Evolutionary conservation across 1,140 invertebrate genomes (phyloP), one percentile per base, ranked within the genome.

Genomic region (Drosophila mauritiana): DNA sequence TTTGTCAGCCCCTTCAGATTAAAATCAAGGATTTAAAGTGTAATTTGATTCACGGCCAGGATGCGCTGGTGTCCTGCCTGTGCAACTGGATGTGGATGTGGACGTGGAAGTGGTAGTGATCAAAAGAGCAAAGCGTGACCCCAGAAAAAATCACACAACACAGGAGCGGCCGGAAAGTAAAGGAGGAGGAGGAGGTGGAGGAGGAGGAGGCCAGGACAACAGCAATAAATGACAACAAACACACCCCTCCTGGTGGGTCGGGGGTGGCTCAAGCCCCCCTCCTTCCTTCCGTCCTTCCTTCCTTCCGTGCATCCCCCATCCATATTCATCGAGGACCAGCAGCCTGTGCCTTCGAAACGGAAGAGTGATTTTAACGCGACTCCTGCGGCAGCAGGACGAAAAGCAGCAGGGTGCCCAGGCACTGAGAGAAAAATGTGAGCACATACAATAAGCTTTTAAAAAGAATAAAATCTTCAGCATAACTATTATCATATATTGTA

Each of bases 1-100:
- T 91, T 91, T 91, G 89, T 91, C 89, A 91, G 89, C 89, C 89
- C 89, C 89, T 85, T 91, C 89, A 89, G 89, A 91, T 91, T 91
- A 91, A 79, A 91, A 91, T 91, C 89, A 91, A 91, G 89, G 89
- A 91, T 86, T 91, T 91, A 85, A 91, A 91, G 77, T 91, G 89
- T 91, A 91, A 91, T 91, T 91, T 91, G 89, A 91, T 91, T 89
- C 89, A 91, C 76, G 81, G 39, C 73, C 37, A 52, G 55, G 56
- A 48, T 45, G 57, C 10, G 36, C 42, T 58, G 48, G 20, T 22
- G 20, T 11, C 31, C 31, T 31, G 31, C 7, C 7, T 8, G 8
- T 51, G 20, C 20, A 22, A 22, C 20, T 22, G 46, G 43, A 40
- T 27, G 31, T 22, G 45, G 36, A 40, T 12, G 64, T 57, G 55